Evolutionary conservation across 2,113 vertebrate species (phyloP).

Genomic region (Struthidea cinerea): DNA sequence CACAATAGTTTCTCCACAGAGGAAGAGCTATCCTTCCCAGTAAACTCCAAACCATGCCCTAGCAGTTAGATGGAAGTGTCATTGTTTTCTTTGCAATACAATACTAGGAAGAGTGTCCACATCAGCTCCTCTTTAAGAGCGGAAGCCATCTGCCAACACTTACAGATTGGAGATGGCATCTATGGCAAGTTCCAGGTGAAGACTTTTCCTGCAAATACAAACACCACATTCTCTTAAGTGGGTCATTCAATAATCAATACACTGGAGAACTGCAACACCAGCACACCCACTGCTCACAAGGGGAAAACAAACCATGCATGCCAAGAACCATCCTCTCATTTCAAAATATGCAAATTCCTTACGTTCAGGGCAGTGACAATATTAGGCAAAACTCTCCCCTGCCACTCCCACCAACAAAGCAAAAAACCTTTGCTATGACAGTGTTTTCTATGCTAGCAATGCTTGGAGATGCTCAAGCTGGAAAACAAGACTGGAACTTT

Average conservation of each 20-base stretch:
- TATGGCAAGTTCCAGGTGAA: conserved; percentile 29
- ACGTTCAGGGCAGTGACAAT: background rate
- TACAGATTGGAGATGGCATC: conserved; percentile 16
- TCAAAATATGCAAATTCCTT: background rate
- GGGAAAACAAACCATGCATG: background rate
- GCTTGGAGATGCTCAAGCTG: fast-evolving
- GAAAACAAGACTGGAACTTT: background rate
- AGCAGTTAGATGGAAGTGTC: background rate
- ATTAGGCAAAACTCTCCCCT: background rate
- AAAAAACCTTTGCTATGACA: background rate
- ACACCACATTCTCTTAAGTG: background rate
- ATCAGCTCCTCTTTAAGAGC: conserved; percentile 22
- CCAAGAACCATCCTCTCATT: background rate
- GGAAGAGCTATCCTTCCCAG: background rate
- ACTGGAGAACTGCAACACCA: background rate
- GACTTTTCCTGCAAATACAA: background rate
- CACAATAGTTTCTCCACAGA: background rate
- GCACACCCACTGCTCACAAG: background rate
- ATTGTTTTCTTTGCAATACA: conserved; percentile 59
- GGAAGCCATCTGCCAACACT: conserved; percentile 59
- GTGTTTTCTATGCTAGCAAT: background rate
- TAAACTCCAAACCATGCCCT: background rate
- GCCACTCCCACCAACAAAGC: background rate
- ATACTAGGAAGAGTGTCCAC: conserved; percentile 58
- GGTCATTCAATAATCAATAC: background rate